Evolutionary conservation across 2,797 vertebrate genomes (phyloP).

Genomic region (Bufotes viridis): DNA sequence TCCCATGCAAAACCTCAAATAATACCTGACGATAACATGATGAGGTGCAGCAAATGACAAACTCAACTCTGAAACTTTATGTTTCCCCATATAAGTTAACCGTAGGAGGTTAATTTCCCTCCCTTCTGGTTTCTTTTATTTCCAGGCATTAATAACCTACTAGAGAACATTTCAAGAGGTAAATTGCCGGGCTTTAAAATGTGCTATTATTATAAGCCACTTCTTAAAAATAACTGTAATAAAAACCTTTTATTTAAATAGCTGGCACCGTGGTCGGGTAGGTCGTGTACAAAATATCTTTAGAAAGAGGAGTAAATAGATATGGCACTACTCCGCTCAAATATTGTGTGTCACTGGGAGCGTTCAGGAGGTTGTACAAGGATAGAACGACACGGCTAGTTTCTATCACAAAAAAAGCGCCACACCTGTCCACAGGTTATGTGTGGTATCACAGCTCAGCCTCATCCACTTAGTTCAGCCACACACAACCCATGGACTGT

Average conservation of each 20-base stretch:
- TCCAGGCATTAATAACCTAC: slow-evolving; percentile 30
- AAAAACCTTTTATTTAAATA: slow-evolving; percentile 25
- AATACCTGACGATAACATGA: neutral
- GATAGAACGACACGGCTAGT: neutral
- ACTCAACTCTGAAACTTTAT: neutral
- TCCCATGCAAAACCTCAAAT: neutral
- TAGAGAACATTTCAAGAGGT: slow-evolving; percentile 10
- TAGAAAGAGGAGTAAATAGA: slow-evolving; percentile 11
- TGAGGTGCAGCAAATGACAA: neutral
- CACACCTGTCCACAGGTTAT: neutral
- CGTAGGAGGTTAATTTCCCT: slow-evolving; percentile 8
- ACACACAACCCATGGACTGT: neutral
- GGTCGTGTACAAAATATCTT: slow-evolving; percentile 18
- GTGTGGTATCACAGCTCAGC: neutral
- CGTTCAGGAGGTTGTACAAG: neutral
- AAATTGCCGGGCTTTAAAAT: slow-evolving; percentile 11
- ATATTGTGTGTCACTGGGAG: neutral
- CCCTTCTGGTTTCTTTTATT: slow-evolving; percentile 1
- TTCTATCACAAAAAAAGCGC: neutral
- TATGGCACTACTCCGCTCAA: neutral
- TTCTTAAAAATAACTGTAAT: slow-evolving; percentile 19
- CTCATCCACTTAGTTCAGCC: neutral
- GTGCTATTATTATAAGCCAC: slow-evolving; percentile 16
- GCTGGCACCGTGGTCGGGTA: neutral
- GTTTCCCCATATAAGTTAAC: neutral